phyloP scores from a whole-genome alignment of 1,140 invertebrate genomes.

The Atta texana region DNA sequence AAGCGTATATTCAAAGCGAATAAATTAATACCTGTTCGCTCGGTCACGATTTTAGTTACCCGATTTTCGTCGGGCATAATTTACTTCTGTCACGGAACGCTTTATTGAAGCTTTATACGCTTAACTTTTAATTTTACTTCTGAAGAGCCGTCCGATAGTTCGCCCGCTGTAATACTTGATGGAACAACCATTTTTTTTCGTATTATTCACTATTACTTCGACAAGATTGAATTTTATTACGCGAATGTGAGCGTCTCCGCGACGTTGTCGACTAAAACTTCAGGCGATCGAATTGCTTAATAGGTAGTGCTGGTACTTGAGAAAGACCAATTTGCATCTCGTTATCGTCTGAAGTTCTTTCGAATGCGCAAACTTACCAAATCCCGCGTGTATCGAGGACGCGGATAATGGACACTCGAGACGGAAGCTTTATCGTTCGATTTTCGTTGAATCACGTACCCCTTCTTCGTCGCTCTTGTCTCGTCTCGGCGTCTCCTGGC shows the following conservation, averaged over 20 bases:
- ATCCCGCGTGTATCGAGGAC: slow-evolving; percentile 2
- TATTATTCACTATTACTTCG: slow-evolving; percentile 4
- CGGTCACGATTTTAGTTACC: slow-evolving; percentile 13
- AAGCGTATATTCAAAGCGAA: slow-evolving; percentile 62
- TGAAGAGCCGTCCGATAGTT: slow-evolving; percentile 11
- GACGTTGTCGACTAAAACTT: background rate
- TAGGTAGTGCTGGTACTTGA: background rate
- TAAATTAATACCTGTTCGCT: slow-evolving; percentile 50
- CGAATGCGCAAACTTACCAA: background rate
- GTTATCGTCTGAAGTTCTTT: background rate
- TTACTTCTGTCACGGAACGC: slow-evolving; percentile 37
- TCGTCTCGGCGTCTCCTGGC: background rate
- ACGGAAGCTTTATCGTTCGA: slow-evolving; percentile 51
- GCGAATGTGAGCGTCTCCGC: background rate
- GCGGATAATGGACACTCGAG: slow-evolving; percentile 14
- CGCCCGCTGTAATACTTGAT: slow-evolving; percentile 11
- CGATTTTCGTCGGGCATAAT: slow-evolving; percentile 54
- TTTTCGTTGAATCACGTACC: slow-evolving; percentile 16
- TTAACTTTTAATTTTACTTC: slow-evolving; percentile 58
- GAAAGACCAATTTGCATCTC: slow-evolving; percentile 8
- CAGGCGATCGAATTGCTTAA: background rate
- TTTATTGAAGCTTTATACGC: slow-evolving; percentile 58
- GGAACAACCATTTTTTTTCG: slow-evolving; percentile 32
- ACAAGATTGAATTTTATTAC: slow-evolving; percentile 9
- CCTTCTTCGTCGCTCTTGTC: background rate